Evolutionary conservation across 2,113 vertebrate genomes (phyloP), one percentile per base, ranked within the genome.

Genomic region (Cyanoramphus novaezelandiae): DNA sequence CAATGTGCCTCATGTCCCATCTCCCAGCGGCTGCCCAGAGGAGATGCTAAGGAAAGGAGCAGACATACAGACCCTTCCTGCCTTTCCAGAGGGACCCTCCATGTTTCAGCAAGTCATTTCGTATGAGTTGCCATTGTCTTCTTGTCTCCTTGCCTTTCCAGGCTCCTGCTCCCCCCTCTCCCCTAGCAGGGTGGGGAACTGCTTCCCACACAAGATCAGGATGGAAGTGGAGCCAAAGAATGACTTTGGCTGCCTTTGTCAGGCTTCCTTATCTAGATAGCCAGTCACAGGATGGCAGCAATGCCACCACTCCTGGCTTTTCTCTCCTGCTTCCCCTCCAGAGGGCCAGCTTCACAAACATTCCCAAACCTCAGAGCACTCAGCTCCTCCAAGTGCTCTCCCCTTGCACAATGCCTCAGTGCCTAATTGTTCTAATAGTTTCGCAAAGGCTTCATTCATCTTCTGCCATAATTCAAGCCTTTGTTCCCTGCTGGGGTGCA

Each of bases 301-400:
- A 88, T 57, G 60, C 23, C 59, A 9, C 17, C 27, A 4, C 86
- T 71, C n/a, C 53, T 7, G 86, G 4, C 55, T 79, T 52, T n/a
- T 24, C 50, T 63, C 12, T 74, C 9, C n/a, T 41, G 17, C 53
- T 69, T 85, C 25, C 55, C 17, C 41, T 62, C 23, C 4, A 1
- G 76, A 59, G 35, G 44, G 47, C 16, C 18, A 65, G 65, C 55
- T 33, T 37, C 65, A 19, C 35, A 53, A 86, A 55, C 11, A 37
- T 67, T 53, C 70, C 65, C 15, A 31, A 70, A 50, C 10, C 31
- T 55, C 64, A 17, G 8, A 68, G 41, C 65, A 35, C 64, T 69
- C 20, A n/a, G 21, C 33, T 24, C 67, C 50, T 44, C 0, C 0
- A 10, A 43, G 72, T 3, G 10, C 11, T 0, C 8, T 62, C 50